Percentiles rank a stretch among this genome's conserved stretches.
These are phyloP conservation scores for Ranitomeya imitator DNA, from an alignment of 2,113 vertebrate species.

Conservation along the genomic window DNA sequence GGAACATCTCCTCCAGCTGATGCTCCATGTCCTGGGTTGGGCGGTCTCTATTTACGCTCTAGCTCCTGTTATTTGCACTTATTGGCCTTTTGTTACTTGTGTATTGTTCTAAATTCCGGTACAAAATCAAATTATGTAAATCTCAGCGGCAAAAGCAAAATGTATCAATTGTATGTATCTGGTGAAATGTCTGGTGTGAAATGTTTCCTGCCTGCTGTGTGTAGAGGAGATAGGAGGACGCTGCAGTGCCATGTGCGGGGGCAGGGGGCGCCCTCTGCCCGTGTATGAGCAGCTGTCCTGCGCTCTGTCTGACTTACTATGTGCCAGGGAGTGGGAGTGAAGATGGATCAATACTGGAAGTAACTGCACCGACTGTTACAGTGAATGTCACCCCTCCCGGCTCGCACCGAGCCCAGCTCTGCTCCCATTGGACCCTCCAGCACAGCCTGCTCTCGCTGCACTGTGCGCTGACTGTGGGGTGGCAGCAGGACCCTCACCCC, in stretches of 20 bases:
- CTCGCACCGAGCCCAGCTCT: background rate
- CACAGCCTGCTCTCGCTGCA: background rate
- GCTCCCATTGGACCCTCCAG: background rate
- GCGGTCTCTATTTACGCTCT: too few species aligned
- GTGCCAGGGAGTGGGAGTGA: conserved; percentile 45
- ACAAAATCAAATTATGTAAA: too few species aligned
- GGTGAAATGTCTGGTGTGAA: too few species aligned
- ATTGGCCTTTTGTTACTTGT: too few species aligned
- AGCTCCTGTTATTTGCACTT: too few species aligned
- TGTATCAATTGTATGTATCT: too few species aligned
- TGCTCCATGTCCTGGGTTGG: too few species aligned
- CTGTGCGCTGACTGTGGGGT: background rate
- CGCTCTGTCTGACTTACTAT: background rate
- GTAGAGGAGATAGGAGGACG: too few species aligned
- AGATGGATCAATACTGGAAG: conserved; percentile 45
- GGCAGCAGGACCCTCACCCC: background rate
- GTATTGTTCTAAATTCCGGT: too few species aligned
- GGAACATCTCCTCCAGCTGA: too few species aligned
- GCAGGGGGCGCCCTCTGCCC: conserved; percentile 21
- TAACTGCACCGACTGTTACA: conserved; percentile 26
- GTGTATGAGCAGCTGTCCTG: background rate
- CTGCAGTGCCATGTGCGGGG: background rate
- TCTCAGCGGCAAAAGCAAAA: too few species aligned
- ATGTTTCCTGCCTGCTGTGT: too few species aligned
- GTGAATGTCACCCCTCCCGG: conserved; percentile 26